A percentile compares a stretch with the other conserved stretches of the same genome.
phyloP scores from a whole-genome alignment of 2,113 vertebrate species.

The Brienomyrus longianalis region DNA sequence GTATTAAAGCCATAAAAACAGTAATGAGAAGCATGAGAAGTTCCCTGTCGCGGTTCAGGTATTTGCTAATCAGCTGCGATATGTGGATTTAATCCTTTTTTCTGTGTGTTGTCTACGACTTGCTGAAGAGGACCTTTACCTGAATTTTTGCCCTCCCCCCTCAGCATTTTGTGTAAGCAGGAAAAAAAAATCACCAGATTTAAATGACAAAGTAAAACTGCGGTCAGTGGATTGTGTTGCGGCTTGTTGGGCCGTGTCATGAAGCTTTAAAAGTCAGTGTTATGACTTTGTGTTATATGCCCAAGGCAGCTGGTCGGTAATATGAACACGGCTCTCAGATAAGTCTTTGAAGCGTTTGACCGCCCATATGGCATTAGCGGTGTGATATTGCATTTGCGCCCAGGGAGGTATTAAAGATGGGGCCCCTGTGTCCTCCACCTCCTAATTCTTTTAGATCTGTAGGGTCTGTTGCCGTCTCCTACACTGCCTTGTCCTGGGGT shows the following conservation, averaged over 20 bases:
- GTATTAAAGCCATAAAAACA: background rate
- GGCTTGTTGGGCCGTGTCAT: background rate
- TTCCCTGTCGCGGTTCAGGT: background rate
- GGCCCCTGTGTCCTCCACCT: background rate
- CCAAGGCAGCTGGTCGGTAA: slow-evolving; percentile 17
- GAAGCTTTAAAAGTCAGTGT: slow-evolving; percentile 4
- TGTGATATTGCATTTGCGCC: background rate
- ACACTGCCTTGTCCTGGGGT: background rate
- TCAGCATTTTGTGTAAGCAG: background rate
- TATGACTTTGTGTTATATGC: background rate
- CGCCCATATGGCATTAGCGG: background rate
- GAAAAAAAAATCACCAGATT: background rate
- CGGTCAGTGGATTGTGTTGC: background rate
- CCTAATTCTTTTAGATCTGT: background rate
- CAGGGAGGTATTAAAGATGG: background rate
- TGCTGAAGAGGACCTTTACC: background rate
- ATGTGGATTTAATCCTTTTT: background rate
- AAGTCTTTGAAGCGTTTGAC: slow-evolving; percentile 11
- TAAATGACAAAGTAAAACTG: slow-evolving; percentile 16
- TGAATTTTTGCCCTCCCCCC: background rate
- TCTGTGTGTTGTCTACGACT: background rate
- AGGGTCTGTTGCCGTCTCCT: background rate
- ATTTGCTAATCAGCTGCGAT: background rate
- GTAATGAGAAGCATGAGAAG: background rate
- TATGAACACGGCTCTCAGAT: background rate